Base-by-base conservation (phyloP, 2,113 vertebrate genomes). In the Perca flavescens region DNA sequence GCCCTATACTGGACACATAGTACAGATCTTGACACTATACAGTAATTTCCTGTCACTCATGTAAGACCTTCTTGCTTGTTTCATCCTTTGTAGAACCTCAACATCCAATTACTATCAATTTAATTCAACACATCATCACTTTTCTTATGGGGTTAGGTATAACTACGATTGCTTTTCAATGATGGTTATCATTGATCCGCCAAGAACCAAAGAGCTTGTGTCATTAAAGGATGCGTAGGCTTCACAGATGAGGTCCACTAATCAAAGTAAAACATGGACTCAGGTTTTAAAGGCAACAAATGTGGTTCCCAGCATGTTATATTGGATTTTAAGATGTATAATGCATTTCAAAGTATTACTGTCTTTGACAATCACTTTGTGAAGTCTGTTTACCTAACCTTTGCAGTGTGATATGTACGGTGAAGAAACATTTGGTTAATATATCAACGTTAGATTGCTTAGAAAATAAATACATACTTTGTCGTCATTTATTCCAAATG, bases 61-160 rank as follows among this genome's bases (percentile, higher is more conserved):
- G 36, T 65, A 61, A 47, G 21, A 56, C 70, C 47, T 72, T 15
- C 9, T 71, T 46, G 19, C 46, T 57, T 52, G 1, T 78, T 71
- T 80, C 53, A 77, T 31, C 53, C 52, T 69, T 67, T 71, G 53
- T 13, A n/a, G 31, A 74, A 72, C 21, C 72, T 52, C 28, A 74
- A 57, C 43, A 72, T 56, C 65, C 53, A 85, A 62, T 85, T 28
- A 81, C 13, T 46, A 72, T 71, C 49, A 56, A 74, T 78, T 74
- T 25, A 19, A 43, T 53, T 80, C 53, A 49, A 57, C 63, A 66
- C 75, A 76, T 82, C 21, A 58, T 58, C 2, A 17, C 47, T 47
- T 70, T 47, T 62, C 47, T 71, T 67, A 21, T 28, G 46, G 5
- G 50, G 14, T 74, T 54, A 77, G 19, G 19, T 60, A 68, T 36